A percentile compares a stretch with the other conserved stretches of the same genome.
phyloP scores from a whole-genome alignment of 2,113 vertebrate genomes.

The Cheilinus undulatus region DNA sequence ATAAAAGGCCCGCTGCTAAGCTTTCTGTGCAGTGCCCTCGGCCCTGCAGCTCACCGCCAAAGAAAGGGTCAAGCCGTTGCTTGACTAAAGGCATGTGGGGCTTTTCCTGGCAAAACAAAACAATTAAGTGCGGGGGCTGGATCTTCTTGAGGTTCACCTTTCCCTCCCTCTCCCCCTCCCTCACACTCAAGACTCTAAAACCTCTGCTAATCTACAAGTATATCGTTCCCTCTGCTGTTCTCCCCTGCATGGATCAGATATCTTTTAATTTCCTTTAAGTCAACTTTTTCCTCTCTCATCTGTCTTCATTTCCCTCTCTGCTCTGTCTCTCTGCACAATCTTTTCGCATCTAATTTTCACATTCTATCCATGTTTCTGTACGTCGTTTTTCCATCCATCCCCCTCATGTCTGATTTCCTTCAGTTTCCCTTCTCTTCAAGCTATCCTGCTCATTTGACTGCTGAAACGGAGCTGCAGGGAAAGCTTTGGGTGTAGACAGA shows the following conservation, averaged over 20 bases:
- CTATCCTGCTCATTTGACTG: not conserved
- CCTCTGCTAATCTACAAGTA: not conserved
- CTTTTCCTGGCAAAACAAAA: conserved; percentile 64
- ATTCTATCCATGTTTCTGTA: not conserved
- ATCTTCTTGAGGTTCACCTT: conserved; percentile 42
- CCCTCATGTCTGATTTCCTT: not conserved
- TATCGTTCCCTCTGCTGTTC: not conserved
- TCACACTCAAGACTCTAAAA: conserved; percentile 11
- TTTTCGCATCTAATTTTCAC: not conserved
- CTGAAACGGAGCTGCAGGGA: conserved; percentile 1
- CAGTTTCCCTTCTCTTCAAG: not conserved
- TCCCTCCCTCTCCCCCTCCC: conserved; percentile 31
- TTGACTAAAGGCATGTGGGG: conserved; percentile 69
- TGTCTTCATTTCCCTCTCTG: not conserved
- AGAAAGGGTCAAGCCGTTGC: conserved; percentile 69
- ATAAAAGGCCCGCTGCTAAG: conserved; percentile 65
- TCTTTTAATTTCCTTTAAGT: not conserved
- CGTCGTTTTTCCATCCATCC: not conserved
- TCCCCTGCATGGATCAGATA: conserved; percentile 1
- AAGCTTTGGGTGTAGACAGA: conserved; percentile 1
- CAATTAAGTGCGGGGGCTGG: conserved; percentile 59
- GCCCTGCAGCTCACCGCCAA: conserved; percentile 55
- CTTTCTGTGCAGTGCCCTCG: conserved; percentile 61
- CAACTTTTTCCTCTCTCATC: not conserved
- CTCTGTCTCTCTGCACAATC: too few relatives aligned